Conservation (phyloP, 2,888 invertebrate genomes). For the Eristalinus aeneus region DNA sequence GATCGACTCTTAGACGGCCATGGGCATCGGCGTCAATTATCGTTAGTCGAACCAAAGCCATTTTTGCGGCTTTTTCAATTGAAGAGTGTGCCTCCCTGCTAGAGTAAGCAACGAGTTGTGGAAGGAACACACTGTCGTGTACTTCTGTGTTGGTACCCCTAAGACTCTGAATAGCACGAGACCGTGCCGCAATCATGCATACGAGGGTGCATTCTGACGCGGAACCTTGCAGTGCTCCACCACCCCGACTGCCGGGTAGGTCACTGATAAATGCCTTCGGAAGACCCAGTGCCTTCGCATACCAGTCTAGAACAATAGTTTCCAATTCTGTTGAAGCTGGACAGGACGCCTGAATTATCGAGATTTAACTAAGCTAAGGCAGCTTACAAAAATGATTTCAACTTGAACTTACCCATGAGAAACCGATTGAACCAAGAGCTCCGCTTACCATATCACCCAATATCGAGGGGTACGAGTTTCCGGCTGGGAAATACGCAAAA, state of each 20-base stretch:
- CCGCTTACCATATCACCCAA: constrained; percentile 94
- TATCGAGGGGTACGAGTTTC: constrained; percentile 94
- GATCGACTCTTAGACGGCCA: constrained; percentile 84
- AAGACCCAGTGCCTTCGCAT: constrained; percentile 88
- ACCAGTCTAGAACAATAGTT: constrained; percentile 91
- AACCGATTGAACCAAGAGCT: constrained; percentile 94
- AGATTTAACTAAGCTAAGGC: neutral
- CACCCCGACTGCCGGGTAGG: constrained; percentile 83
- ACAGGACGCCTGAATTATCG: constrained; percentile 86
- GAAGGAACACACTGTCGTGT: constrained; percentile 87
- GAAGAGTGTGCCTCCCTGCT: constrained; percentile 89
- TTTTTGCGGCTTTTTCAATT: constrained; percentile 90
- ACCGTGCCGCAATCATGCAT: constrained; percentile 88
- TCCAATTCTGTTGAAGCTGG: constrained; percentile 94
- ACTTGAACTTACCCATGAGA: constrained; percentile 89
- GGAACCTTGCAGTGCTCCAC: constrained; percentile 91
- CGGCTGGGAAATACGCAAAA: constrained; percentile 96
- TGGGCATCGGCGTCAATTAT: constrained; percentile 87
- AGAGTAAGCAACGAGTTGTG: constrained; percentile 89
- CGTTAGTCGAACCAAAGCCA: constrained; percentile 87
- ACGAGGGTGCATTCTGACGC: constrained; percentile 92
- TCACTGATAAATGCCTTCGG: constrained; percentile 85
- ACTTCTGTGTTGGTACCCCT: constrained; percentile 82
- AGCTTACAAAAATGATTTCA: neutral
- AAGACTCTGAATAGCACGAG: constrained; percentile 86